Conservation (phyloP, 1,140 invertebrate genomes). For the Acromyrmex charruanus region DNA sequence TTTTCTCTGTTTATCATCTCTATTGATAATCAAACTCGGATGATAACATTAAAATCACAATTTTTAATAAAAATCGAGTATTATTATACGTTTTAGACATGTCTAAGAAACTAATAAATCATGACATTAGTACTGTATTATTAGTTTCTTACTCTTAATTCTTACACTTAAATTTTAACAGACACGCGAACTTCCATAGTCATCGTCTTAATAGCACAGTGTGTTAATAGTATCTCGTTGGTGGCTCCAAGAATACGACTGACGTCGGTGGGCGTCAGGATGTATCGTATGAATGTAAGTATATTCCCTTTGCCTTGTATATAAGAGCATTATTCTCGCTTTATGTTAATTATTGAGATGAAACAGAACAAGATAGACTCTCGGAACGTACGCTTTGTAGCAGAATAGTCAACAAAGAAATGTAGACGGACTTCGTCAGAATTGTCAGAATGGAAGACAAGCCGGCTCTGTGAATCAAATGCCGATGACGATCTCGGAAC, state of each 20-base stretch:
- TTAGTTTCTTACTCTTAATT: too few species aligned
- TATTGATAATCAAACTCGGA: too few species aligned
- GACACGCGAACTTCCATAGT: too few species aligned
- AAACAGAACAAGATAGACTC: constrained; percentile 6
- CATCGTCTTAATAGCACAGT: too few species aligned
- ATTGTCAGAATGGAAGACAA: constrained; percentile 70
- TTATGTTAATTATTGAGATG: not conserved
- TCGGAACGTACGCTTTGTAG: constrained; percentile 53
- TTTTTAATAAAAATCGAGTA: too few species aligned
- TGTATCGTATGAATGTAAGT: constrained; percentile 77
- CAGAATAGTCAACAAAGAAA: constrained; percentile 80
- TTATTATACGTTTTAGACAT: too few species aligned
- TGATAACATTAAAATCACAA: too few species aligned
- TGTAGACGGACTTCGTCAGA: constrained; percentile 69
- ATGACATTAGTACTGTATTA: too few species aligned
- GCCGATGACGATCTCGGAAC: constrained; percentile 86
- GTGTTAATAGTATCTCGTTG: too few species aligned
- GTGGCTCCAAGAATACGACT: not conserved
- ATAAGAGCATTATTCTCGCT: not conserved
- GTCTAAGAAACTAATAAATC: too few species aligned
- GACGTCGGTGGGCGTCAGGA: constrained; percentile 34
- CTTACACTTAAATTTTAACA: too few species aligned
- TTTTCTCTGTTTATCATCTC: too few species aligned
- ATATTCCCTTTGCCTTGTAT: not conserved
- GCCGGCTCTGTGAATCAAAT: constrained; percentile 54